Evolutionary conservation across 2,888 invertebrate species (phyloP), one percentile per base, ranked within the genome.

Genomic region (Slavum lentiscoides): DNA sequence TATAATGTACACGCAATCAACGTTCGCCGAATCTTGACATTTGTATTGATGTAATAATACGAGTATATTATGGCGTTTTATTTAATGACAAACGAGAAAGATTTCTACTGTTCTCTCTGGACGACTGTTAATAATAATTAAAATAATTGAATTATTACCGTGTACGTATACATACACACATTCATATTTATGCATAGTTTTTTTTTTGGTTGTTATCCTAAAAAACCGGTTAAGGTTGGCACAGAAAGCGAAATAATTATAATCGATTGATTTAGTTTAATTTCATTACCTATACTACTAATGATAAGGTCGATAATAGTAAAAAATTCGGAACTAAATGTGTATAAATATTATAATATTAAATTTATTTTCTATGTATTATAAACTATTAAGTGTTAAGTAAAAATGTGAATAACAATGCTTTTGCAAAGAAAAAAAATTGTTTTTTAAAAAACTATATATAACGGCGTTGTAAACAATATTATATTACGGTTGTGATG

Each of bases 31-130:
- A 75, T 43, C 11, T 55, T 13, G 58, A 58, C 39, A 43, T 58
- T 58, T 19, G 74, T 75, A 43, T 74, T 66, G 74, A 39, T 67
- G 30, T 30, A 55, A 30, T 55, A 19, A 58, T 66, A 21, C 4
- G 2, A 37, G 15, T 64, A 43, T 74, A 75, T 58, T 21, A 70
- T 21, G 53, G 15, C 53, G 69, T 64, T 74, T 72, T 72, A 23
- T 77, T 61, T 19, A 23, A 53, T 53, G 55, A 39, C 61, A 23
- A 58, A 75, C 53, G 17, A 30, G 64, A 64, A 68, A 61, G 77
- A 72, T 80, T 80, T 80, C 70, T 80, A 80, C 39, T 5, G n/a
- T 74, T 72, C 70, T 80, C 77, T 39, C 39, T 15, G 64, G 23
- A 15, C 13, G 19, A 21, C 58, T 15, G 30, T 53, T 30, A 15